Evolutionary conservation across 2,888 invertebrate species (phyloP), one percentile per base, ranked within the genome.

Genomic region (Noctua janthina): DNA sequence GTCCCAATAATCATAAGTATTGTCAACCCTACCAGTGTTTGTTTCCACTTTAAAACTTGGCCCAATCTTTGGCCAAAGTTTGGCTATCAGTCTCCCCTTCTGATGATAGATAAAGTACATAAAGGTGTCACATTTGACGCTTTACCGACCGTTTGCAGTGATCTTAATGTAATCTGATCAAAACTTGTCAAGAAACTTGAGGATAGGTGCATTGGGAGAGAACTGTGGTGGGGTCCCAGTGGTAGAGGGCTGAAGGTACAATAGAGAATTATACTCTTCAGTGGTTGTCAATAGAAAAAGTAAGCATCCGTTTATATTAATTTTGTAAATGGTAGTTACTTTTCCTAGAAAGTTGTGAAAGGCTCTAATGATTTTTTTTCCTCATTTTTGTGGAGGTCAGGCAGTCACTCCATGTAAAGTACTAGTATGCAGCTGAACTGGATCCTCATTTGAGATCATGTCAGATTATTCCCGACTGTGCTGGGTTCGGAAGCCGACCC

Each of bases 101-200:
- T 84, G 91, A 92, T 91, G 86, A 77, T 71, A 89, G 92, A 94
- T 94, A 91, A 13, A 64, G 62, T 70, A 79, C 87, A 87, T 84
- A 84, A 85, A 91, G 91, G 92, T 91, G 93, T 88, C 89, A 93
- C 89, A 92, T 93, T 92, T 93, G 91, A 89, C 95, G 93, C 94
- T 91, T 92, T 88, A 90, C 86, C 86, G 82, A 84, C 92, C 91
- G 87, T 92, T 94, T 91, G 91, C 91, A 87, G 90, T 90, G 88
- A 92, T 93, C 93, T 93, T 83, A 81, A 76, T 78, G 84, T 90
- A 95, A 96, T 96, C 96, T 89, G 96, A 96, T 96, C 93, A 90
- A 92, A 96, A 96, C 89, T 96, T 95, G 94, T 94, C 94, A 94
- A 94, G 93, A 90, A 92, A 91, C 90, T 92, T 91, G 79, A 89